Percentiles rank a stretch among this genome's conserved stretches.
phyloP scores from a whole-genome alignment of 2,888 invertebrate species.

The Marronus borbonicus region DNA sequence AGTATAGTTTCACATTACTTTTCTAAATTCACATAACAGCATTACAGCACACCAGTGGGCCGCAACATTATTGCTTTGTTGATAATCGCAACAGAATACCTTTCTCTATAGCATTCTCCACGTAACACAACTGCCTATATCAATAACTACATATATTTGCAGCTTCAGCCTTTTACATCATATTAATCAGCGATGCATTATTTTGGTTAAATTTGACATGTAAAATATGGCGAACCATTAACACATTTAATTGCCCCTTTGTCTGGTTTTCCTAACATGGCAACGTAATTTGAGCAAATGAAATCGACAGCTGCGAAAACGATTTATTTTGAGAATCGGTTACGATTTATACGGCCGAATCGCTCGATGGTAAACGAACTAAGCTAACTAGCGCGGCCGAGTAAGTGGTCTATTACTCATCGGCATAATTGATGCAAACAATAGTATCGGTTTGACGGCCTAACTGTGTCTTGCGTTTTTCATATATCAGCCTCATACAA shows the following conservation, averaged over 20 bases:
- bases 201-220: conserved; percentile 2
- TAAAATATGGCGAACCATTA: background rate
- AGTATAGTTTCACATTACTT: no score
- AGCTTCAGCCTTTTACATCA: no score
- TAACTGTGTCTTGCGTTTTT: conserved; percentile 37
- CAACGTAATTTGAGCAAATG: background rate
- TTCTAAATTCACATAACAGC: no score
- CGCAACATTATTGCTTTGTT: no score
- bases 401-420: conserved; percentile 45
- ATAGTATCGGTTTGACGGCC: conserved; percentile 35
- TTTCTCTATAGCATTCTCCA: no score
- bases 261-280: conserved; percentile 2
- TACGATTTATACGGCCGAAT: conserved; percentile 37
- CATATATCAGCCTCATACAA: conserved; percentile 15
- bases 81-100: no score
- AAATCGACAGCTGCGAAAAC: conserved; percentile 30
- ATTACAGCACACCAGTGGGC: no score
- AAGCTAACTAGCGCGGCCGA: conserved; percentile 18
- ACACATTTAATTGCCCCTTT: background rate
- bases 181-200: conserved; percentile 5
- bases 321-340: conserved; percentile 36
- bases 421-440: conserved; percentile 46
- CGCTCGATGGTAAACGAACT: background rate
- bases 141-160: background rate
- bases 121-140: background rate